Evolutionary conservation across 1,140 invertebrate genomes (phyloP), one percentile per base, ranked within the genome.

Genomic region (Drosophila pachea): DNA sequence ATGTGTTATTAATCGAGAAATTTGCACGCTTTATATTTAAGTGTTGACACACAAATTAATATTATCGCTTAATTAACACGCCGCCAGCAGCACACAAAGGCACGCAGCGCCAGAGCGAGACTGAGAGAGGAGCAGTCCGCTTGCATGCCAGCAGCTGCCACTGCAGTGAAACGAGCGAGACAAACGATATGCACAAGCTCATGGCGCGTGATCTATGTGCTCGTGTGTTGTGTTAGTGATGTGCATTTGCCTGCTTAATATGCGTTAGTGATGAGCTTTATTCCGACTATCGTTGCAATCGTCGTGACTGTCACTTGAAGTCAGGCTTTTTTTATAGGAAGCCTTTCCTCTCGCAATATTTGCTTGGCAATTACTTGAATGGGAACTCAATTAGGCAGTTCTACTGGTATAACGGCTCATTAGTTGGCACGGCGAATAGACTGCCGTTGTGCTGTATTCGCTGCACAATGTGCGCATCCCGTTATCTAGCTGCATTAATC

Each of bases 21-120:
- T 56, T 75, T 55, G 40, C 81, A 69, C 74, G 64, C 81, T 86
- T 76, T 77, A 75, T 65, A 67, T 76, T 83, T 83, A 87, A 87
- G 83, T 87, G 83, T 87, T 87, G 83, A 87, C 83, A 83, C 66
- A 87, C 83, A 87, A 87, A 87, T 87, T 87, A 87, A 87, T 87
- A 83, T 87, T 87, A 87, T 87, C 78, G 78, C 83, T 87, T 87
- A 87, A 87, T 87, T 87, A 87, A 87, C 68, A 74, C 71, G 56
- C 11, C 40, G 56, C 68, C 22, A 50, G 42, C 60, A 59, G 42
- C 60, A 59, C 58, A 59, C 64, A 76, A 63, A 74, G 58, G 45
- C 42, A 47, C 45, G 35, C 29, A 31, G 35, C 31, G 31, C 9
- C 42, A n/a, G 4, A 33, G 40, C 58, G 45, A 47, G 35, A n/a